Base-by-base conservation (phyloP, 2,888 invertebrate species). In the Tipula lateralis region DNA sequence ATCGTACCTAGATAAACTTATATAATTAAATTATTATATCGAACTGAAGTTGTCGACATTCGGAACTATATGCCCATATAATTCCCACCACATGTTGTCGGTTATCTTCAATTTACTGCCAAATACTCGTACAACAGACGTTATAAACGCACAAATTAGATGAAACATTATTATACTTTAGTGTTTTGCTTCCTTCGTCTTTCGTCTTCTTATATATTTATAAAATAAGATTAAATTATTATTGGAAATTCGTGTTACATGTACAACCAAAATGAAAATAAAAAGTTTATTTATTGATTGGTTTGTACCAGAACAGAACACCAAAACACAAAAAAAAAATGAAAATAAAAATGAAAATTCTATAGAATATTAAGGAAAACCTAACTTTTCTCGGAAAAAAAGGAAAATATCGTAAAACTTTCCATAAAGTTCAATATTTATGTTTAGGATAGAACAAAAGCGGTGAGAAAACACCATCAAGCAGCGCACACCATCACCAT, bases 161-260 rank as follows among this genome's bases (percentile, higher is more conserved):
- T 66, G 66, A 24, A 66, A 24, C 66, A 24, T 66, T 16, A 66
- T 24, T 24, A 24, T 66, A 66, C 66, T 19, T 9, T 9, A 19
- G 66, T 24, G 9, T 66, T 19, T 66, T 66, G 9, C 24, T 13
- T 13, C 13, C 13, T 39, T 66, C n/a, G 44, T n/a, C n/a, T 13
- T 44, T 16, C 32, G 6, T 5, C 44, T 66, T 66, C 66, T 19
- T 12, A 24, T 2, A 66, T n/a, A n/a, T n/a, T n/a, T n/a, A n/a
- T 24, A 66, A 66, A 66, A 66, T 66, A 66, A 66, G 66, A 66
- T 66, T 66, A 66, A 66, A 66, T 24, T 66, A 66, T 66, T 66
- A 66, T 66, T 66, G 66, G 24, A 24, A 66, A 66, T 66, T 66
- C 66, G 24, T 66, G 66, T 66, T 66, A 66, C 9, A 66, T 66